Percentiles rank a stretch among this genome's conserved stretches.
phyloP scores from a whole-genome alignment of 2,888 invertebrate species.

The Biston stratarius region DNA sequence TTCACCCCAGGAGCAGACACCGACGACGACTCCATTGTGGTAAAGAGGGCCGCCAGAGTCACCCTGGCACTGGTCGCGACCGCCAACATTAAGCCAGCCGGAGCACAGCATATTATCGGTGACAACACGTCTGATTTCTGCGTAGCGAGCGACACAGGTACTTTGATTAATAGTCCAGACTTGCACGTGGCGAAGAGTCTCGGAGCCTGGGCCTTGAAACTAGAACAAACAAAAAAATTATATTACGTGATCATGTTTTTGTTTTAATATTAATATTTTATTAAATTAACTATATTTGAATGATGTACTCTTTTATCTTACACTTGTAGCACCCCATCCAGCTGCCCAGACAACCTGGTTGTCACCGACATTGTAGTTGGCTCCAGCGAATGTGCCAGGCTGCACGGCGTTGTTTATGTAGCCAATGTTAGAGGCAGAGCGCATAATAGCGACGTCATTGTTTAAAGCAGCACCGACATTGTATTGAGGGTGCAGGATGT shows the following conservation, averaged over 20 bases:
- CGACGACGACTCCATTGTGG: constrained; percentile 55
- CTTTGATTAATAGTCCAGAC: constrained; percentile 56
- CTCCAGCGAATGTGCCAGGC: constrained; percentile 54
- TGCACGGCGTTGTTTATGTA: constrained; percentile 46
- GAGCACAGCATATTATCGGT: constrained; percentile 55
- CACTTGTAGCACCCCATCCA: constrained; percentile 71
- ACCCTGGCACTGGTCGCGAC: constrained; percentile 53
- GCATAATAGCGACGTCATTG: constrained; percentile 61
- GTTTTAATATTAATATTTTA: too few species aligned
- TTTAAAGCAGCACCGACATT: constrained; percentile 28
- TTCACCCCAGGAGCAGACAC: constrained; percentile 58
- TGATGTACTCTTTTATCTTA: constrained; percentile 48
- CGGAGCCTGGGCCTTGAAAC: constrained; percentile 45
- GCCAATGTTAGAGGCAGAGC: constrained; percentile 42
- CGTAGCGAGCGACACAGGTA: constrained; percentile 42
- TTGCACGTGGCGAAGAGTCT: constrained; percentile 56
- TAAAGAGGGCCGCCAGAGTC: constrained; percentile 50
- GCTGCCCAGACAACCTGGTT: constrained; percentile 66
- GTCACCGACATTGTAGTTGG: constrained; percentile 57
- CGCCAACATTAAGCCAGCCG: constrained; percentile 47
- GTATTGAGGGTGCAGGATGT: constrained; percentile 31
- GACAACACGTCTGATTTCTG: too few species aligned
- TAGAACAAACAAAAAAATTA: constrained; percentile 34
- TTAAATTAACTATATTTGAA: too few species aligned
- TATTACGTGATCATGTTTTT: too few species aligned